Evolutionary conservation across 2,888 invertebrate genomes (phyloP).

Genomic region (Eucriotettix oculatus): DNA sequence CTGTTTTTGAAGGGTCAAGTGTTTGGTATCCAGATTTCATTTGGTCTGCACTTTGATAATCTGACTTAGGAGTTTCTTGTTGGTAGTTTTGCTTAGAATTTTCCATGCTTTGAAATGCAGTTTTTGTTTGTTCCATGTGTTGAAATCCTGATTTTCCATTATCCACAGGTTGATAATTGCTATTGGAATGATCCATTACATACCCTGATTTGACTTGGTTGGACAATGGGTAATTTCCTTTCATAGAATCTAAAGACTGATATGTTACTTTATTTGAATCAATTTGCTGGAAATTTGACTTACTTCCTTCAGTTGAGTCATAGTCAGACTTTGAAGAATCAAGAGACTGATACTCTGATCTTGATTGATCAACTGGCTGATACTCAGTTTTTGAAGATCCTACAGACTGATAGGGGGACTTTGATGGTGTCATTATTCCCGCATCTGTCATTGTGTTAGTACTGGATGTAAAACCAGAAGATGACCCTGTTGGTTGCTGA

Average conservation of each 20-base stretch:
- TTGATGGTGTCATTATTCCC: no score
- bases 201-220: not conserved
- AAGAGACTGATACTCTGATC: not conserved
- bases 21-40: not conserved
- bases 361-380: not conserved
- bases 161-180: not conserved
- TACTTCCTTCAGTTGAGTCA: not conserved
- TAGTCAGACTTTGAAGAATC: not conserved
- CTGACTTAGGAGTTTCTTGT: not conserved
- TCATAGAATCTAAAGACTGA: not conserved
- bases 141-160: not conserved
- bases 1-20: not conserved
- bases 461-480: not conserved
- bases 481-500: not conserved
- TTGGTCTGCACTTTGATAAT: not conserved
- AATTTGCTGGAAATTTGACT: not conserved
- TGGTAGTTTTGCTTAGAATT: not conserved
- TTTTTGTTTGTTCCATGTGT: not conserved
- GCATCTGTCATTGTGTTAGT: no score
- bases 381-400: not conserved
- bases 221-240: not conserved
- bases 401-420: not conserved
- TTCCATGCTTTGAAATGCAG: not conserved
- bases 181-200: not conserved
- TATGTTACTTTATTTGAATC: not conserved